Evolutionary conservation across 2,113 vertebrate species (phyloP), one percentile per base, ranked within the genome.

Genomic region (Ctenodactylus gundi): DNA sequence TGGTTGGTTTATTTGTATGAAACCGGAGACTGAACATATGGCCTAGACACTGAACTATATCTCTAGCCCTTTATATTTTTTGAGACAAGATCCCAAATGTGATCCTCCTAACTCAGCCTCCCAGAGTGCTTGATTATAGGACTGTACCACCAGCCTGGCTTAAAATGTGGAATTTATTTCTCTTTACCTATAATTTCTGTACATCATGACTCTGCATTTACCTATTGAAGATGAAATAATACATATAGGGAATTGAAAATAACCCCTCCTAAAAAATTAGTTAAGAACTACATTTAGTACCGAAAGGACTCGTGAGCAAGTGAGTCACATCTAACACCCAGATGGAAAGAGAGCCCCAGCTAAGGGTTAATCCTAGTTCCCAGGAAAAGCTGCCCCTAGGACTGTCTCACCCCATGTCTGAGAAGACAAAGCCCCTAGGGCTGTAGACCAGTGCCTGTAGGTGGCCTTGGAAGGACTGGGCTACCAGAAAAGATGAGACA

Each of bases 311-410:
- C 11, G 57, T 17, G 55, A 14, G 6, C 81, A 70, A n/a, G 68
- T 18, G 29, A 58, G 7, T 55, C 68, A 53, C 4, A 25, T 17
- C 65, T 76, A 93, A 51, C 25, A 77, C 89, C 41, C 31, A 93
- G 39, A 36, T 12, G 78, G 55, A 93, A 85, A 82, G 23, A 53
- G 14, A 41, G 11, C 25, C 88, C 34, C 75, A 84, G 15, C 15
- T 57, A 70, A 58, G 60, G 41, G 12, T 44, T 80, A 60, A 93
- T 93, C 89, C 36, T 31, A 86, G 82, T 91, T 85, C 80, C 44
- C 80, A 78, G 90, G 77, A 91, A 78, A 57, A 62, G 29, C 62
- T 82, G 23, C 7, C 78, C 55, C 6, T 39, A 44, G 77, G 60
- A 70, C 39, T 84, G n/a, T 51, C 57, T 75, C 44, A 18, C 72